Evolutionary conservation across 1,140 invertebrate genomes (phyloP).

Genomic region (Acyrthosiphon pisum): DNA sequence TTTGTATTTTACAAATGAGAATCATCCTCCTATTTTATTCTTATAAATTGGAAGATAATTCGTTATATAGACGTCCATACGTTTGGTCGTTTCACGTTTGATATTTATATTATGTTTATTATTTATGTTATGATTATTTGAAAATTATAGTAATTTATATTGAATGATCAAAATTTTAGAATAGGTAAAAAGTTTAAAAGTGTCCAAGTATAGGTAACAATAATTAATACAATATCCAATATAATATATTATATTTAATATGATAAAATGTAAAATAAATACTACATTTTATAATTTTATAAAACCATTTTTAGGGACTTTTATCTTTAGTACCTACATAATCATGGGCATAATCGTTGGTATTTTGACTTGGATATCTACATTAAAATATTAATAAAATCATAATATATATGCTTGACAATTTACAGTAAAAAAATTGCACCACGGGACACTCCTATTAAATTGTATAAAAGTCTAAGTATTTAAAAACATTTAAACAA

Average conservation of each 20-base stretch:
- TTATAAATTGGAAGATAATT: too few species aligned
- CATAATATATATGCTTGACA: too few species aligned
- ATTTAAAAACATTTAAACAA: not conserved
- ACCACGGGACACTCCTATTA: not conserved
- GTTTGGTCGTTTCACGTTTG: not conserved
- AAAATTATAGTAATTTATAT: not conserved
- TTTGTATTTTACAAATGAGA: not conserved
- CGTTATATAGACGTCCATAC: not conserved
- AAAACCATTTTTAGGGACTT: not conserved
- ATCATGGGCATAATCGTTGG: not conserved
- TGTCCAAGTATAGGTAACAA: too few species aligned
- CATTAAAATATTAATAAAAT: not conserved
- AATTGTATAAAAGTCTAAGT: not conserved
- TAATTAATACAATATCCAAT: not conserved
- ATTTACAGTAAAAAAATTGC: not conserved
- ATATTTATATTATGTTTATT: not conserved
- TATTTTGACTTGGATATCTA: too few species aligned
- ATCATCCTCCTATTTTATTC: too few species aligned
- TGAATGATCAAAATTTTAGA: too few species aligned
- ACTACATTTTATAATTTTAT: not conserved
- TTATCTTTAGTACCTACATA: not conserved
- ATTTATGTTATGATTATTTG: not conserved
- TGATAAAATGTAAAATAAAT: too few species aligned
- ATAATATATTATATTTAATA: not conserved
- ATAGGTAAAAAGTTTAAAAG: too few species aligned